Evolutionary conservation across 1,140 invertebrate genomes (phyloP), one percentile per base, ranked within the genome.

Genomic region (Procambarus clarkii): DNA sequence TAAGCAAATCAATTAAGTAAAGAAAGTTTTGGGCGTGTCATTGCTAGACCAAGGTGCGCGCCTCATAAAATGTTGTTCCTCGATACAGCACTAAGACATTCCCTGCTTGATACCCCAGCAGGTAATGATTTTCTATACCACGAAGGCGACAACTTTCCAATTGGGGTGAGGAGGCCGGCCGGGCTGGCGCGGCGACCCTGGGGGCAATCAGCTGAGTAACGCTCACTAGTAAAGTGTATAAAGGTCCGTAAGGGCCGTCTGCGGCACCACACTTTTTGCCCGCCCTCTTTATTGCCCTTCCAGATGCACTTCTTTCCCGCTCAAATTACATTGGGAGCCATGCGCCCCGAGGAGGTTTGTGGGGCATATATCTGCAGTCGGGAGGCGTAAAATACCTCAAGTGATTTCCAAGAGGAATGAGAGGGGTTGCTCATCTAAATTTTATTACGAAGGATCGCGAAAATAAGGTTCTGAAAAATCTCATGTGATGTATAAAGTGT

Each of bases 51-150:
- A 7, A 58, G 54, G 54, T 58, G 54, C 80, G n/a, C 80, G 24
- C 80, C 34, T 82, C 80, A 60, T 82, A 82, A 60, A 82, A 82
- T 60, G 21, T 21, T 60, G 50, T 18, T 45, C 48, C 24, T 82
- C 80, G 46, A 82, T 82, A 82, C 80, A 82, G 50, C 80, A 82
- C 58, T 82, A 82, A 34, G 50, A 58, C 50, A 82, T 34, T 60
- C 60, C 80, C 58, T 60, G 80, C 34, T 60, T 82, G 50, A 80
- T 24, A 54, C 80, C 54, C 54, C n/a, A n/a, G n/a, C 11, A 82
- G 80, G 80, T 82, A 82, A 82, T 82, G 80, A 82, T 82, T 82
- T 82, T 48, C 80, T 60, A 82, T 82, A 82, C 80, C 21, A 34
- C 8, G 7, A 54, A 82, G 80, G 80, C 80, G 80, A 82, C 80